Percentiles rank a stretch among this genome's conserved stretches.
Evolutionary conservation across 2,113 vertebrate genomes (phyloP).

Genomic region (Ia io): DNA sequence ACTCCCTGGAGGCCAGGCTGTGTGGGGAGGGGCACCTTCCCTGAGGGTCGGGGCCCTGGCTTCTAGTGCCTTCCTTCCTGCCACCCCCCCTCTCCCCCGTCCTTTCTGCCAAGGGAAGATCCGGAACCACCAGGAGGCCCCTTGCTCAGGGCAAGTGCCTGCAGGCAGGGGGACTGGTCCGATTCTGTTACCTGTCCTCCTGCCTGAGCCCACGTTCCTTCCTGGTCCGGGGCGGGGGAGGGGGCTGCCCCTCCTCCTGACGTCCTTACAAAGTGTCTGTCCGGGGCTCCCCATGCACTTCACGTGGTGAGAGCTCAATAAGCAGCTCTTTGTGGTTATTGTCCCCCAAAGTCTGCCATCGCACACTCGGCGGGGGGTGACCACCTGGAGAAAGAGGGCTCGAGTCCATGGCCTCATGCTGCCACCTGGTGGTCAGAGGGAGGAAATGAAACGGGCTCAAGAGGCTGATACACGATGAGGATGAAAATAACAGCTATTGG

Average conservation of each 20-base stretch:
- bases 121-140: no score
- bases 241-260: fast-evolving
- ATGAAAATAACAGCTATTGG: fast-evolving
- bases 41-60: neutral
- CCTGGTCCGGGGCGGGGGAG: fast-evolving
- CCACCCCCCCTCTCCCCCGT: no score
- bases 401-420: neutral
- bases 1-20: neutral
- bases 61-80: no score
- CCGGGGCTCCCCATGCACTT: neutral
- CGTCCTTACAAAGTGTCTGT: neutral
- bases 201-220: neutral
- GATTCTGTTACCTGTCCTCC: neutral
- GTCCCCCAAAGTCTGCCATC: neutral
- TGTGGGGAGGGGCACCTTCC: neutral
- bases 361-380: neutral
- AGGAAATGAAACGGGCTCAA: neutral
- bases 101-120: no score
- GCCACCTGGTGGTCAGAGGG: constrained; percentile 54
- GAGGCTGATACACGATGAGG: neutral
- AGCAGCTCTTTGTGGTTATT: neutral
- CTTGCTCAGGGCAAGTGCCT: neutral
- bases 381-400: neutral
- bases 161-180: fast-evolving
- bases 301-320: neutral